A percentile compares a stretch with the other conserved stretches of the same genome.
Evolutionary conservation across 2,113 vertebrate genomes (phyloP).

Genomic region (Dipodomys ordii): DNA sequence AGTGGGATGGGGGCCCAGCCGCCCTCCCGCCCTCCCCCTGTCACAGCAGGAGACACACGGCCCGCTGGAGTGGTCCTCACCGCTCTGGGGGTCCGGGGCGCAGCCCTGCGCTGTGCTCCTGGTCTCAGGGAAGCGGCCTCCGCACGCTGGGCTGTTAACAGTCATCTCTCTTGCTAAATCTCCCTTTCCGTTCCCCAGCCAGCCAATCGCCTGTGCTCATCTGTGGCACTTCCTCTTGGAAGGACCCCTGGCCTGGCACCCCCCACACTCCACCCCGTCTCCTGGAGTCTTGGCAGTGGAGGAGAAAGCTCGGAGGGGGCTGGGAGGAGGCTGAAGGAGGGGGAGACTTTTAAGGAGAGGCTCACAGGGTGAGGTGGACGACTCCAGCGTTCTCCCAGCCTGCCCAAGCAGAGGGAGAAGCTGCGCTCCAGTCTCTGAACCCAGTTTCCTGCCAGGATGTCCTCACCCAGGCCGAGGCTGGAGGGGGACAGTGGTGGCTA

Average conservation of each 20-base stretch:
- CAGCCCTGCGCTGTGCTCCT: not conserved
- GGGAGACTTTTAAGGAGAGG: not conserved
- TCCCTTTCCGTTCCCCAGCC: conserved; percentile 47
- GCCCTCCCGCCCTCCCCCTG: not conserved
- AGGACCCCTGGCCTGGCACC: not conserved
- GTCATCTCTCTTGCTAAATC: conserved; percentile 66
- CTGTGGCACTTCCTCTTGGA: conserved; percentile 65
- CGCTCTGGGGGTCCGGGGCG: not conserved
- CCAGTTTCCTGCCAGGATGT: not conserved
- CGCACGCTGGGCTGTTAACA: conserved; percentile 51
- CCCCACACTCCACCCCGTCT: too few species aligned
- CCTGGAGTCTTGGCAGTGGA: not conserved
- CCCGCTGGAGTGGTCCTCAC: not conserved
- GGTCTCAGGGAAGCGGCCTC: not conserved
- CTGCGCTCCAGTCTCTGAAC: not conserved
- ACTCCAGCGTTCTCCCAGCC: not conserved
- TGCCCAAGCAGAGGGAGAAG: not conserved
- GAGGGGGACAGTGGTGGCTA: not conserved
- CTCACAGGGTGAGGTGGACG: not conserved
- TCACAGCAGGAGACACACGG: not conserved
- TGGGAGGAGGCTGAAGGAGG: too few species aligned
- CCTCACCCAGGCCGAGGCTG: not conserved
- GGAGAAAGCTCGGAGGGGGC: too few species aligned
- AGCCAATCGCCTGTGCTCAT: conserved; percentile 57
- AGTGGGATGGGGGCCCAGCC: not conserved